These are phyloP conservation scores for Recurvirostra avosetta DNA, from an alignment of 2,113 vertebrate genomes.

Conservation along the genomic window DNA sequence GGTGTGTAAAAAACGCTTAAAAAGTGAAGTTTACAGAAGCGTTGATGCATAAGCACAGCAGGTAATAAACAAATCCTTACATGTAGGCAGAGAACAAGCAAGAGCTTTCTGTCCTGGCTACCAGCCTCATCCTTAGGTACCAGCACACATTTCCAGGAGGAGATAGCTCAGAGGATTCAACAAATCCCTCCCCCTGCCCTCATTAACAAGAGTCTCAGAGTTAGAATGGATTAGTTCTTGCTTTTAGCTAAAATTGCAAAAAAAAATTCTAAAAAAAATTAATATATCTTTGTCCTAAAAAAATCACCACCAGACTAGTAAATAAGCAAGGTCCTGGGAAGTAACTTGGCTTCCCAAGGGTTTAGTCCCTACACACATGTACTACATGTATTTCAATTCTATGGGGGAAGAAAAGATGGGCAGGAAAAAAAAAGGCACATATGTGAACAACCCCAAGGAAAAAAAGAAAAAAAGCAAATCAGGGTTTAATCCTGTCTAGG, in stretches of 20 bases:
- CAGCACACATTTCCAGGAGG: neutral
- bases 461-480: neutral
- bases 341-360: neutral
- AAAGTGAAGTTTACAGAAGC: neutral
- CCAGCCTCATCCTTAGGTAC: neutral
- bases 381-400: neutral
- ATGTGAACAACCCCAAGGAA: neutral
- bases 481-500: neutral
- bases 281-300: neutral
- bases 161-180: neutral
- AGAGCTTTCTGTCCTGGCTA: neutral
- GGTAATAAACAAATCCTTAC: neutral
- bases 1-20: accelerated
- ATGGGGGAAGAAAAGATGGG: neutral
- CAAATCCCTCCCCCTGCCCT: neutral
- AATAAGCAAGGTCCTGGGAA: neutral
- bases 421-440: neutral
- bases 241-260: neutral
- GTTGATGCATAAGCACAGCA: accelerated
- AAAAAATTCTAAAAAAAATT: neutral
- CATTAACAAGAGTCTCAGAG: neutral
- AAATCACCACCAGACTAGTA: neutral
- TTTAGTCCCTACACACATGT: neutral
- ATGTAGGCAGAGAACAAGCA: neutral
- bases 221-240: neutral